A percentile compares a stretch with the other conserved stretches of the same genome.
Conservation (phyloP, 2,888 invertebrate species). For the Lumbricus terrestris region DNA sequence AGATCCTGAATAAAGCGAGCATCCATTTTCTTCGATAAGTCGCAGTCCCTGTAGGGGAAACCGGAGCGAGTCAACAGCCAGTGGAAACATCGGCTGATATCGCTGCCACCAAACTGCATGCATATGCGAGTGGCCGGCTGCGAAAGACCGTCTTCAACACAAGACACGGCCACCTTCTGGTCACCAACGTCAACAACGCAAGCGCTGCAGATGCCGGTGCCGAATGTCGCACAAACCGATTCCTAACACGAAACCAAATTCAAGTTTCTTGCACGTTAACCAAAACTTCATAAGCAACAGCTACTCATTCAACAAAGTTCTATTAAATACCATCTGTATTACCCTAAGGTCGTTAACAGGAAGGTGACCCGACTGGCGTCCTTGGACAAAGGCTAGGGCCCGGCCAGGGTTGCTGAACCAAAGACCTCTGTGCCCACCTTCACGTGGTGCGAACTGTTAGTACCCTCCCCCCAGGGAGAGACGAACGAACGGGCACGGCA, state of each 20-base stretch:
- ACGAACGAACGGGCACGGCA: no score
- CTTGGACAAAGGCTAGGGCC: no score
- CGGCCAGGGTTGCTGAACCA: no score
- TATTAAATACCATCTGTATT: neutral
- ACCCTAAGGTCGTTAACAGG: no score
- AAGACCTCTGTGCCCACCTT: no score
- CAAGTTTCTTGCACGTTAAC: constrained; percentile 25
- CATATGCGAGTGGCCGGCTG: constrained; percentile 75
- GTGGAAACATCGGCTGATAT: constrained; percentile 83
- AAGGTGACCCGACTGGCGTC: no score
- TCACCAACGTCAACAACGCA: constrained; percentile 94
- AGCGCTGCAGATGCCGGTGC: constrained; percentile 79
- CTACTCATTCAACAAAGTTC: neutral
- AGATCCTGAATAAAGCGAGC: constrained; percentile 75
- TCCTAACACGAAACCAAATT: constrained; percentile 66
- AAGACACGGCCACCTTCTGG: constrained; percentile 90
- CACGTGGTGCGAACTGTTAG: no score
- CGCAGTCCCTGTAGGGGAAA: constrained; percentile 76
- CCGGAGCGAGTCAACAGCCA: constrained; percentile 81
- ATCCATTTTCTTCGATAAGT: constrained; percentile 68
- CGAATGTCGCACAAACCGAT: constrained; percentile 82
- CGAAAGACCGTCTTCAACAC: constrained; percentile 93
- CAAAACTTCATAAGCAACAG: neutral
- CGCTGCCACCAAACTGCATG: constrained; percentile 85
- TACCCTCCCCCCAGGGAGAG: no score